Evolutionary conservation across 2,113 vertebrate genomes (phyloP), one percentile per base, ranked within the genome.

Genomic region (Trogon melanurus): DNA sequence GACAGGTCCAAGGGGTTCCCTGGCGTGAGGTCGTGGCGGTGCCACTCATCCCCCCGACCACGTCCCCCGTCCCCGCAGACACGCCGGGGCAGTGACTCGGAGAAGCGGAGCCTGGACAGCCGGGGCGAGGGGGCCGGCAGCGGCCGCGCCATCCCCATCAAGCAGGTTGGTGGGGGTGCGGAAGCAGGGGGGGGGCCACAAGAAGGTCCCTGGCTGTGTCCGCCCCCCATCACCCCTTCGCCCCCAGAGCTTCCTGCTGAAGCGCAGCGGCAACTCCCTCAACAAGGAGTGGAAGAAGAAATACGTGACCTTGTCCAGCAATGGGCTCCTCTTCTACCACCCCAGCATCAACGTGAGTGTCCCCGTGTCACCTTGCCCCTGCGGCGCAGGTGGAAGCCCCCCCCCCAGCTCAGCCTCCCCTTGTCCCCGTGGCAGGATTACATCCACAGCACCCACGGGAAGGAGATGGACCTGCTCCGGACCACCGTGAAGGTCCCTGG

Each of bases 241-340:
- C 57, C 91, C 69, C 75, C 97, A 99, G 99, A 98, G 99, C 95
- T 98, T 99, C 95, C 96, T 99, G 66, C 98, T 99, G 97, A 99
- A 99, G 96, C 98, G 99, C 79, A 99, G 99, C 10, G 99, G 99
- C 32, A 99, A 99, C 94, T 99, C 99, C 81, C 98, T 99, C 95
- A 99, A 99, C 93, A 99, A 99, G 97, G 99, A 99, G 95, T 99
- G 99, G 99, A 99, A 99, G 98, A 99, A 99, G 98, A 99, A 99
- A 71, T 99, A 98, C 2, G 99, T 99, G 67, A 99, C 99, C 5
- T 95, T 99, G 92, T 98, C 98, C 88, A 99, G 98, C 97, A 99
- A 99, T 0, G 99, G 99, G 79, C 98, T 99, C 38, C 97, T 99
- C 64, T 98, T 98, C 64, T 99, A 99, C 94, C 99, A 99, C 97